Percentiles rank a stretch among this genome's conserved stretches.
Evolutionary conservation across 2,113 vertebrate species (phyloP).

Genomic region (Antennarius striatus): DNA sequence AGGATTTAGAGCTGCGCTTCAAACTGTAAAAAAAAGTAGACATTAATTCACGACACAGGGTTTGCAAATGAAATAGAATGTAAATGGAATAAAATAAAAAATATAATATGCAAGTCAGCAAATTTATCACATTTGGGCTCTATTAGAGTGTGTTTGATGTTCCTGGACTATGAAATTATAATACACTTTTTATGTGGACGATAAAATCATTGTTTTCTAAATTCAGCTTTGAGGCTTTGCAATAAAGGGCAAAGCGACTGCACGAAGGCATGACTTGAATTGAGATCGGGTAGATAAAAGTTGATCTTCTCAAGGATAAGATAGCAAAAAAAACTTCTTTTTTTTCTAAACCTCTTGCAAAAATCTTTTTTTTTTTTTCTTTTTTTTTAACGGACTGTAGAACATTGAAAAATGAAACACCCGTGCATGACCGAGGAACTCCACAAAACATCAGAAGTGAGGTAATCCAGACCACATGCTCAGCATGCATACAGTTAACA

Average conservation of each 20-base stretch:
- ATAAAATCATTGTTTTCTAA: conserved; percentile 64
- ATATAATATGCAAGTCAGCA: conserved; percentile 55
- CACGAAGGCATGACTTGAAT: conserved; percentile 32
- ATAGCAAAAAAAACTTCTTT: conserved; percentile 30
- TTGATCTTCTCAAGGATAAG: conserved; percentile 51
- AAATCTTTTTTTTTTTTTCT: conserved; percentile 11
- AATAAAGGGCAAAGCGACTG: conserved; percentile 43
- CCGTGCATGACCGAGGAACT: conserved; percentile 74
- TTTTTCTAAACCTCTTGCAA: conserved; percentile 36
- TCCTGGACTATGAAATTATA: conserved; percentile 65
- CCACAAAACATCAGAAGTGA: conserved; percentile 81
- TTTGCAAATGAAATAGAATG: conserved; percentile 57
- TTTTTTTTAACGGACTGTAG: conserved; percentile 26
- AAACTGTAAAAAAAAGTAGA: conserved; percentile 25
- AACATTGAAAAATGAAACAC: conserved; percentile 67
- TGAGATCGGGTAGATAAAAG: conserved; percentile 52
- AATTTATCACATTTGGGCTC: conserved; percentile 64
- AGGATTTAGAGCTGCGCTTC: conserved; percentile 33
- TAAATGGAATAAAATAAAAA: conserved; percentile 48
- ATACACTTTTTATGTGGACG: conserved; percentile 62
- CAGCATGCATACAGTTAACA: conserved; percentile 92
- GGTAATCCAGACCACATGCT: conserved; percentile 95
- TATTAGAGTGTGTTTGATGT: conserved; percentile 60
- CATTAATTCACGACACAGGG: conserved; percentile 52
- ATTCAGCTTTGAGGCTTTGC: conserved; percentile 65